A percentile compares a stretch with the other conserved stretches of the same genome.
Evolutionary conservation across 1,140 invertebrate species (phyloP).

Genomic region (Drosophila parvula): DNA sequence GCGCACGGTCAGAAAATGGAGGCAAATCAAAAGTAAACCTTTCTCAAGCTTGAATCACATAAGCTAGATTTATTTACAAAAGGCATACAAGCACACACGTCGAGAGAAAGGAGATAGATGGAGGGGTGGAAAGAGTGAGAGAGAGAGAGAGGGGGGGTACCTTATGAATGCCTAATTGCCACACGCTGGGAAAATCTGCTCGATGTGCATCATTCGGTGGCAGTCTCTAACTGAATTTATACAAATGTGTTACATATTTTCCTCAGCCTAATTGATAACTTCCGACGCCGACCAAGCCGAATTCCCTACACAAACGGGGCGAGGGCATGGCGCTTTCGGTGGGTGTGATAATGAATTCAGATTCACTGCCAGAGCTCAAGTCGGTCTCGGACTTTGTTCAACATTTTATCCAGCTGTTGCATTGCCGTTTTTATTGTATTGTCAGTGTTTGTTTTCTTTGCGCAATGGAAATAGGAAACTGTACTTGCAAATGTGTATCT

Average conservation of each 20-base stretch:
- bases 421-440: constrained; percentile 3
- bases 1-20: constrained; percentile 73
- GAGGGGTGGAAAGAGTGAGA: neutral
- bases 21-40: constrained; percentile 76
- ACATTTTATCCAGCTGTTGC: constrained; percentile 26
- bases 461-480: constrained; percentile 8
- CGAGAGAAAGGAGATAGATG: no score
- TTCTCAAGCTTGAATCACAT: constrained; percentile 74
- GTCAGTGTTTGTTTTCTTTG: constrained; percentile 7
- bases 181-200: constrained; percentile 66
- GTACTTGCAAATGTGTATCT: constrained; percentile 23
- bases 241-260: constrained; percentile 81
- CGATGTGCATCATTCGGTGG: constrained; percentile 31
- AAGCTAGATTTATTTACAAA: constrained; percentile 81
- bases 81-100: constrained; percentile 41
- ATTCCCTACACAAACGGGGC: constrained; percentile 13
- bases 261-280: constrained; percentile 76
- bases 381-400: constrained; percentile 37
- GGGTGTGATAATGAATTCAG: constrained; percentile 78
- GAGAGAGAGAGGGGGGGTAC: no score
- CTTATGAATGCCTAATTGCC: constrained; percentile 66
- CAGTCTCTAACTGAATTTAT: constrained; percentile 76
- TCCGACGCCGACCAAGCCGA: constrained; percentile 58
- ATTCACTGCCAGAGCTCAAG: constrained; percentile 69
- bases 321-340: neutral